These are phyloP conservation scores for Gymnoscopelus braueri DNA, from an alignment of 2,797 vertebrate species.

Conservation along the genomic window DNA sequence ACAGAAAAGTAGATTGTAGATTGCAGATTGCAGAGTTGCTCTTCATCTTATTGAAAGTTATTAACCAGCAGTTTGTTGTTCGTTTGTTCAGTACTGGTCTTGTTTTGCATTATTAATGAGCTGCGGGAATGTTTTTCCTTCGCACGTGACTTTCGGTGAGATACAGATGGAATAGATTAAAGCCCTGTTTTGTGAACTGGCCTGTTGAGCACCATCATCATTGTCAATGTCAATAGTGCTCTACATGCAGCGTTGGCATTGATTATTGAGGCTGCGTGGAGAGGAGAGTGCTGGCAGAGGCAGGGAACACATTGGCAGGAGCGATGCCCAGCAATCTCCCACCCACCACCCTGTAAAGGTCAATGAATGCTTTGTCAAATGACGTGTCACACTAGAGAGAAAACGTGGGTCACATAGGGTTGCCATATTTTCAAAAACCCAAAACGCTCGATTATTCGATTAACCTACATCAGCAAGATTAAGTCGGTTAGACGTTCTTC, in stretches of 20 bases:
- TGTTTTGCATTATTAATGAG: too few relatives aligned
- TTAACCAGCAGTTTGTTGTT: not conserved
- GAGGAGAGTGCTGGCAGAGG: conserved; percentile 30
- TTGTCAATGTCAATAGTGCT: conserved; percentile 51
- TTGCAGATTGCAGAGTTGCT: not conserved
- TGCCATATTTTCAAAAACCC: too few relatives aligned
- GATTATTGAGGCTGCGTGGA: conserved; percentile 46
- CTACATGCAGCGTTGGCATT: conserved; percentile 41
- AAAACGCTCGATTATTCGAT: too few relatives aligned
- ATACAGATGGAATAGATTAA: conserved; percentile 43
- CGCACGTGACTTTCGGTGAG: conserved; percentile 10
- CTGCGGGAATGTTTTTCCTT: too few relatives aligned
- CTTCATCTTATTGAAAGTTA: not conserved
- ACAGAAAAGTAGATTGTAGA: too few relatives aligned
- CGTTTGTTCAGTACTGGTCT: too few relatives aligned
- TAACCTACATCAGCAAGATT: too few relatives aligned
- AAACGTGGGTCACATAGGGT: too few relatives aligned
- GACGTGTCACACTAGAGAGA: too few relatives aligned
- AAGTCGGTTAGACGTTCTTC: too few relatives aligned
- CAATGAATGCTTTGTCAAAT: too few relatives aligned
- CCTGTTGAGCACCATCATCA: conserved; percentile 5
- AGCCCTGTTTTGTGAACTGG: conserved; percentile 29
- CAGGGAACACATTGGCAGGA: conserved; percentile 22
- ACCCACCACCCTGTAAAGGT: conserved; percentile 14
- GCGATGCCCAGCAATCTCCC: conserved; percentile 18